These are phyloP conservation scores for Manduca sexta DNA, from an alignment of 1,140 invertebrate species.

Conservation along the genomic window DNA sequence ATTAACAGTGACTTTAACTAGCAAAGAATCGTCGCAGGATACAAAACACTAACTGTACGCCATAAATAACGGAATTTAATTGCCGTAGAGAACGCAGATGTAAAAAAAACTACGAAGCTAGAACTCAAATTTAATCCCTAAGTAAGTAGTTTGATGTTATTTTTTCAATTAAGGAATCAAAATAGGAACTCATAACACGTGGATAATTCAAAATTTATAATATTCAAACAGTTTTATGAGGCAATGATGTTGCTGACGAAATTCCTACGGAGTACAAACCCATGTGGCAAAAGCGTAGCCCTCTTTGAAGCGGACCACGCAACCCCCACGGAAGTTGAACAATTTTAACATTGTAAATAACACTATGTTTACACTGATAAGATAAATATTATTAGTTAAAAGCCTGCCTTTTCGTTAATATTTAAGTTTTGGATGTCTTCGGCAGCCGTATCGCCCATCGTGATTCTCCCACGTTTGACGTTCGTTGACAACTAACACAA, in stretches of 20 bases:
- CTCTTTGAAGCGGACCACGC: conserved; percentile 65
- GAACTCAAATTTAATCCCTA: too few species aligned
- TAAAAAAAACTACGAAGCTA: too few species aligned
- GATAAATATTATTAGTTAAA: conserved; percentile 58
- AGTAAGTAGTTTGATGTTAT: too few species aligned
- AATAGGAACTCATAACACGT: too few species aligned
- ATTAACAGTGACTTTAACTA: too few species aligned
- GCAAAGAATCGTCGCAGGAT: too few species aligned
- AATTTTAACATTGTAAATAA: conserved; percentile 70
- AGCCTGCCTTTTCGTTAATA: conserved; percentile 80
- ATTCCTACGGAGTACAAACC: conserved; percentile 68
- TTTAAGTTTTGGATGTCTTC: conserved; percentile 74
- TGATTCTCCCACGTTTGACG: conserved; percentile 29
- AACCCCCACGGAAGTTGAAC: conserved; percentile 69
- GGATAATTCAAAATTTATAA: too few species aligned
- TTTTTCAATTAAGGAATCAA: too few species aligned
- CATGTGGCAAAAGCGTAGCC: conserved; percentile 70
- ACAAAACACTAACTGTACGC: too few species aligned
- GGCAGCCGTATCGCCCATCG: conserved; percentile 72
- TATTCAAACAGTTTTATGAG: neutral
- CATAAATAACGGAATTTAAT: too few species aligned
- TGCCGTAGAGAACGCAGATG: too few species aligned
- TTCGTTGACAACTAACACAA: conserved; percentile 29
- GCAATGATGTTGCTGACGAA: conserved; percentile 41
- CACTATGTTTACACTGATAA: conserved; percentile 1